A percentile compares a stretch with the other conserved stretches of the same genome.
Evolutionary conservation across 2,888 invertebrate species (phyloP).

Genomic region (Hemaris fuciformis): DNA sequence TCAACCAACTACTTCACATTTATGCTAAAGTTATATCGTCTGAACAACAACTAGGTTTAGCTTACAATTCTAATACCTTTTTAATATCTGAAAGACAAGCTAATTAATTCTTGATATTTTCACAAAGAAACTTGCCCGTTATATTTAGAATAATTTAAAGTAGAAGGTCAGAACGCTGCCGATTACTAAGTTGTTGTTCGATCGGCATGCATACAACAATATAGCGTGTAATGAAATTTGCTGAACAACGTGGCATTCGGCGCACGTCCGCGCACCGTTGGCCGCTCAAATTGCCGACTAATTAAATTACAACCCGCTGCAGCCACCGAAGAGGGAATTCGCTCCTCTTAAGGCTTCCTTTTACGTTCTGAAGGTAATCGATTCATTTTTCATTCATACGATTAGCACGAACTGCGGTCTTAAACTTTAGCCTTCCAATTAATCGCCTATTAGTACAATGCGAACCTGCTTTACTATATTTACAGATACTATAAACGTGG

Average conservation of each 20-base stretch:
- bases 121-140: constrained; percentile 23
- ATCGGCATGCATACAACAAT: constrained; percentile 51
- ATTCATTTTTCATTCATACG: not conserved
- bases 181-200: constrained; percentile 14
- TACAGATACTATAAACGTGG: too few relatives aligned
- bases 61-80: not conserved
- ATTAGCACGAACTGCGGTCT: not conserved
- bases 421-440: not conserved
- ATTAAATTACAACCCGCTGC: constrained; percentile 68
- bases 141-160: constrained; percentile 19
- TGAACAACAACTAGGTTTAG: too few relatives aligned
- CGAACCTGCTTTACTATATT: too few relatives aligned
- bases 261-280: constrained; percentile 63
- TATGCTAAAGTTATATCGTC: too few relatives aligned
- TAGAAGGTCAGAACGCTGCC: constrained; percentile 25
- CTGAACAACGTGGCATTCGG: constrained; percentile 58
- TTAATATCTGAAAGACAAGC: not conserved
- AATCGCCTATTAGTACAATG: not conserved
- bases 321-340: constrained; percentile 48
- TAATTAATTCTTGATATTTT: not conserved
- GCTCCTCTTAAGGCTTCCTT: constrained; percentile 40
- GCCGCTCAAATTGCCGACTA: constrained; percentile 66
- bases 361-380: constrained; percentile 1
- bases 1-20: too few relatives aligned
- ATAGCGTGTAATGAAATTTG: constrained; percentile 63